These are phyloP conservation scores for Nothobranchius furzeri DNA, from an alignment of 2,113 vertebrate species.

Conservation along the genomic window DNA sequence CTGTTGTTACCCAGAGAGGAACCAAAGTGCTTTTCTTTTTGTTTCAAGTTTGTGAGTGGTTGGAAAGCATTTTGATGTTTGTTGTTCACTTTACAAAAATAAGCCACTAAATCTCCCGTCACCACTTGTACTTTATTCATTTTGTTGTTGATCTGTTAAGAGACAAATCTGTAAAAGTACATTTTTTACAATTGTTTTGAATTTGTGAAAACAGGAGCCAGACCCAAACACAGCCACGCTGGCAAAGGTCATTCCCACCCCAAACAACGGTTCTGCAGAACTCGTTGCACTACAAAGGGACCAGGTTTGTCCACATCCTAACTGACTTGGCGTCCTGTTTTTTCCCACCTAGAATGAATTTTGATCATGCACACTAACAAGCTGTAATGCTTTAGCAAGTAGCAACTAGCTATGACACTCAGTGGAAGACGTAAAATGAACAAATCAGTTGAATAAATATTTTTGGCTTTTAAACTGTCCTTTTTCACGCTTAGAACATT, in stretches of 20 bases:
- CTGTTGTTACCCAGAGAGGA: not conserved
- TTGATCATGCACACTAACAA: too few species aligned
- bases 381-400: too few species aligned
- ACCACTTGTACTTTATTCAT: not conserved
- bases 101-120: not conserved
- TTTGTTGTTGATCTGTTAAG: not conserved
- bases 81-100: not conserved
- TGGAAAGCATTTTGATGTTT: not conserved
- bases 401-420: too few species aligned
- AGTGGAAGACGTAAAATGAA: too few species aligned
- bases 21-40: not conserved
- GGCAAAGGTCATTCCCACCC: constrained; percentile 92
- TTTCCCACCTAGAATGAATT: too few species aligned
- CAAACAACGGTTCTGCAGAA: constrained; percentile 93
- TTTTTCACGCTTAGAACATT: not conserved
- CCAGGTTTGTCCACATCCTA: constrained; percentile 78
- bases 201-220: constrained; percentile 80
- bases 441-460: too few species aligned
- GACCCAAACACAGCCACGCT: constrained; percentile 84
- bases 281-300: constrained; percentile 88
- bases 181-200: constrained; percentile 30
- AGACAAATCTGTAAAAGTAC: not conserved
- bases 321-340: not conserved
- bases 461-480: too few species aligned
- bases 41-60: not conserved